Conservation (phyloP, 2,797 vertebrate species). For the Pteronotus mesoamericanus region DNA sequence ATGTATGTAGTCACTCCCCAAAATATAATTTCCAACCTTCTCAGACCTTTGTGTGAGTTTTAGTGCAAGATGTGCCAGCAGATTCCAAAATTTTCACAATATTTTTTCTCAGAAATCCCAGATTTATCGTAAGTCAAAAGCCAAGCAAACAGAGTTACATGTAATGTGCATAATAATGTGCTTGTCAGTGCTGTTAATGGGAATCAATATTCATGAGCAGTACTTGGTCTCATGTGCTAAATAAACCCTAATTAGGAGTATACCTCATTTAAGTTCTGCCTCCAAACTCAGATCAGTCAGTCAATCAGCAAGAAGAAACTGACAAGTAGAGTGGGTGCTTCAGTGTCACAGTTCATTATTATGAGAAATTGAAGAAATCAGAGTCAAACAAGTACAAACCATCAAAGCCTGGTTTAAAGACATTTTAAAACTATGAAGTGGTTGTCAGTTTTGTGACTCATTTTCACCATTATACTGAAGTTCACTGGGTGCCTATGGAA, state of each 20-base stretch:
- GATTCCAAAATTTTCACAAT: background rate
- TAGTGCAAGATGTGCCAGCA: background rate
- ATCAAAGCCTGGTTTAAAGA: background rate
- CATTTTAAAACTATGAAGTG: background rate
- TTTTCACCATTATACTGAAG: background rate
- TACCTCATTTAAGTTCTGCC: background rate
- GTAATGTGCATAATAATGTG: conserved; percentile 12
- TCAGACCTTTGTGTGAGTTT: background rate
- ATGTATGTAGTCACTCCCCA: background rate
- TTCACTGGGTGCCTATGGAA: background rate
- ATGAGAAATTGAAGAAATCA: background rate
- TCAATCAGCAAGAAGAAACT: background rate
- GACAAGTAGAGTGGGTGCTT: background rate
- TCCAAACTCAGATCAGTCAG: conserved; percentile 36
- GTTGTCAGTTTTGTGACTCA: background rate
- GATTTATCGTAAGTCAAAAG: conserved; percentile 20
- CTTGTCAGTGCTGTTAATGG: conserved; percentile 33
- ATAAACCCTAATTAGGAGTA: conserved; percentile 49
- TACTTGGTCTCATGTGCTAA: conserved; percentile 32
- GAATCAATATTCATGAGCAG: conserved; percentile 46
- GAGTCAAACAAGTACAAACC: background rate
- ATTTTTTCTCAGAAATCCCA: conserved; percentile 28
- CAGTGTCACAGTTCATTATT: background rate
- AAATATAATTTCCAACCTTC: background rate
- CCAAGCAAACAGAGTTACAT: background rate